Percentiles rank a stretch among this genome's conserved stretches.
Evolutionary conservation across 2,113 vertebrate genomes (phyloP).

Genomic region (Egretta garzetta): DNA sequence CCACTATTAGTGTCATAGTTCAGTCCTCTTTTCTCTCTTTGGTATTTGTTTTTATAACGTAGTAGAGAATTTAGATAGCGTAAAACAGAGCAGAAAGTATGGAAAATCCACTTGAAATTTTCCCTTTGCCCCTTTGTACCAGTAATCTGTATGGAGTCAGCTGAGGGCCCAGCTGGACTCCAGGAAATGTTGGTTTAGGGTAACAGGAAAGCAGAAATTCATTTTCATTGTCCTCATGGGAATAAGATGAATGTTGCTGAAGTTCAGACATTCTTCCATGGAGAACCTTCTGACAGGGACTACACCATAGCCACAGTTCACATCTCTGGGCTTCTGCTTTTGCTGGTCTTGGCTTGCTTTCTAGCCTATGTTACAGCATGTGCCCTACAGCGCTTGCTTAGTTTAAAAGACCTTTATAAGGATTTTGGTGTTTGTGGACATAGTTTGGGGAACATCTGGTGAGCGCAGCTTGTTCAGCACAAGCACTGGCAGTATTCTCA

Average conservation of each 20-base stretch:
- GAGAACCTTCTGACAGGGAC: background rate
- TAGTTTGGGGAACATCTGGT: background rate
- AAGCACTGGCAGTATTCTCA: background rate
- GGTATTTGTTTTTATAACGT: background rate
- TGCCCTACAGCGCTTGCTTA: background rate
- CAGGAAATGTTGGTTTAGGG: background rate
- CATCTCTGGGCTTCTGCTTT: background rate
- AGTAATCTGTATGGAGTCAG: background rate
- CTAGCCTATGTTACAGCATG: background rate
- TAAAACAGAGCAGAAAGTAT: background rate
- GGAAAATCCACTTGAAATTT: background rate
- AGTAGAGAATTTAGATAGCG: background rate
- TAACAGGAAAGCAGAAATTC: background rate
- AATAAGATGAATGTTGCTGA: background rate
- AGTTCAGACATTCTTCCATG: fast-evolving
- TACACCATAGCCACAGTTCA: fast-evolving
- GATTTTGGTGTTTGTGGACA: background rate
- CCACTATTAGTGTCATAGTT: background rate
- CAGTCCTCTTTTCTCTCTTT: background rate
- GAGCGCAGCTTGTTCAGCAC: background rate
- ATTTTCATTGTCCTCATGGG: background rate
- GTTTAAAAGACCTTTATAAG: background rate
- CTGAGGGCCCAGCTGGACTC: background rate
- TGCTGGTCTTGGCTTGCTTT: background rate
- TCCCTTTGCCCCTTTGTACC: background rate